Conservation (phyloP, 2,797 vertebrate species). For the Cetoscarus ocellatus region DNA sequence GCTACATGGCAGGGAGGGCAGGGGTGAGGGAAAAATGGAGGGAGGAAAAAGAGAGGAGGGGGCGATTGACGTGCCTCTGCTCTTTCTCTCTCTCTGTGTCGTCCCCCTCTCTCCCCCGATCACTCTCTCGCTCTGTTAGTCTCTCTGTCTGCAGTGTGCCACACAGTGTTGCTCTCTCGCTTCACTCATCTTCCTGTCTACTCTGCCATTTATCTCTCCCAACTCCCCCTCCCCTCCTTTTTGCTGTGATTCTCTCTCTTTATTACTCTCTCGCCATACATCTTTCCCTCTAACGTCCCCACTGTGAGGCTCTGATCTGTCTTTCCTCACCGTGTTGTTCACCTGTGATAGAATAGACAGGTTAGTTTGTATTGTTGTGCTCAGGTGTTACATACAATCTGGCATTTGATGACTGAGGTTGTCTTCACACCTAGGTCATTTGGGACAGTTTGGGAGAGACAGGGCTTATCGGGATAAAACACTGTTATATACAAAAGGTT, state of each 20-base stretch:
- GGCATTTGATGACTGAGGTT: too few species aligned
- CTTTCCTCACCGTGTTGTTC: slow-evolving; percentile 54
- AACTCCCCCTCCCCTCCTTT: slow-evolving; percentile 12
- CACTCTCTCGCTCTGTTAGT: slow-evolving; percentile 75
- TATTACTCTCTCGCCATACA: slow-evolving; percentile 66
- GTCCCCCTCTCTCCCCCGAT: slow-evolving; percentile 63
- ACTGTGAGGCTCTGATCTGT: slow-evolving; percentile 44
- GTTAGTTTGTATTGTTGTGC: not conserved
- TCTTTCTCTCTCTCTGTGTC: slow-evolving; percentile 39
- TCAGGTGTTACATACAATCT: not conserved
- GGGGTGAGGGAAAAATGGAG: too few species aligned
- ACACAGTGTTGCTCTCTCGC: slow-evolving; percentile 76
- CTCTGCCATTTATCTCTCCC: slow-evolving; percentile 70
- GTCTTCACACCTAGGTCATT: too few species aligned
- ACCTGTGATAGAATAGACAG: slow-evolving; percentile 20
- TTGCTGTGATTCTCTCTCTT: slow-evolving; percentile 32
- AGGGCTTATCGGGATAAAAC: too few species aligned
- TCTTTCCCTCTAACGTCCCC: slow-evolving; percentile 67
- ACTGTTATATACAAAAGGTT: too few species aligned
- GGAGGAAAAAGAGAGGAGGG: slow-evolving; percentile 50
- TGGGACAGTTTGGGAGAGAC: too few species aligned
- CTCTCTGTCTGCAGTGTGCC: slow-evolving; percentile 82
- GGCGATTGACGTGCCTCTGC: slow-evolving; percentile 66
- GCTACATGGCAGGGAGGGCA: slow-evolving; percentile 74
- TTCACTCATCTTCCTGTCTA: slow-evolving; percentile 76